phyloP scores from a whole-genome alignment of 1,140 invertebrate species.

The Papilio aristodemus region DNA sequence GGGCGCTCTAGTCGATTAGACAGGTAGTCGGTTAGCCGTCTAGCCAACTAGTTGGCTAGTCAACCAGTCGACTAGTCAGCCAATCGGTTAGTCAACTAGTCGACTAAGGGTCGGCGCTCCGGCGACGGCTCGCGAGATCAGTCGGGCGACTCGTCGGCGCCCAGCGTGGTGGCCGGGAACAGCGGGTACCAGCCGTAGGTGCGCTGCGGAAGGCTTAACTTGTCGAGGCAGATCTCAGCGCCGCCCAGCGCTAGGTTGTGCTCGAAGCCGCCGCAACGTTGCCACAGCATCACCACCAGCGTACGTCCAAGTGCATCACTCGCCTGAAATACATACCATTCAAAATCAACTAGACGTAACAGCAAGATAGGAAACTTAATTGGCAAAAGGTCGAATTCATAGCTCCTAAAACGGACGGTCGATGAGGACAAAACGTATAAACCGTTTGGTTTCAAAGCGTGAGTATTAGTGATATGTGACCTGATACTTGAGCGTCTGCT shows the following conservation, averaged over 20 bases:
- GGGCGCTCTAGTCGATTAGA: conserved; percentile 37
- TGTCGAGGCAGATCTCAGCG: conserved; percentile 90
- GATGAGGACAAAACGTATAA: too few relatives aligned
- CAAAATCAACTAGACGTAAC: not conserved
- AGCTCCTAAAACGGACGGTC: too few relatives aligned
- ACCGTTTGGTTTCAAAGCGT: too few relatives aligned
- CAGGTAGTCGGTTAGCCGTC: conserved; percentile 43
- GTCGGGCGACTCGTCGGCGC: conserved; percentile 72
- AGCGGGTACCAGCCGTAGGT: conserved; percentile 94
- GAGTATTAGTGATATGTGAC: conserved; percentile 48
- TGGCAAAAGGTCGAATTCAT: not conserved
- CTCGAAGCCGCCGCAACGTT: conserved; percentile 91
- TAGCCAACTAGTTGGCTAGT: too few relatives aligned
- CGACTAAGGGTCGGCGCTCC: conserved; percentile 56
- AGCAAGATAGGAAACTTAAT: not conserved
- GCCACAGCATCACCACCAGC: conserved; percentile 94
- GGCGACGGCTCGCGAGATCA: conserved; percentile 78
- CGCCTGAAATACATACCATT: conserved; percentile 69
- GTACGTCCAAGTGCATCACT: conserved; percentile 92
- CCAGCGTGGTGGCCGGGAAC: conserved; percentile 84
- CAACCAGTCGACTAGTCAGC: not conserved
- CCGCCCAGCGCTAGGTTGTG: conserved; percentile 94
- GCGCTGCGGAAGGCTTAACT: conserved; percentile 87
- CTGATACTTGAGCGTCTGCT: conserved; percentile 93
- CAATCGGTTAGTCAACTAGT: conserved; percentile 40